phyloP scores from a whole-genome alignment of 2,797 vertebrate species.

The Liasis olivaceus region DNA sequence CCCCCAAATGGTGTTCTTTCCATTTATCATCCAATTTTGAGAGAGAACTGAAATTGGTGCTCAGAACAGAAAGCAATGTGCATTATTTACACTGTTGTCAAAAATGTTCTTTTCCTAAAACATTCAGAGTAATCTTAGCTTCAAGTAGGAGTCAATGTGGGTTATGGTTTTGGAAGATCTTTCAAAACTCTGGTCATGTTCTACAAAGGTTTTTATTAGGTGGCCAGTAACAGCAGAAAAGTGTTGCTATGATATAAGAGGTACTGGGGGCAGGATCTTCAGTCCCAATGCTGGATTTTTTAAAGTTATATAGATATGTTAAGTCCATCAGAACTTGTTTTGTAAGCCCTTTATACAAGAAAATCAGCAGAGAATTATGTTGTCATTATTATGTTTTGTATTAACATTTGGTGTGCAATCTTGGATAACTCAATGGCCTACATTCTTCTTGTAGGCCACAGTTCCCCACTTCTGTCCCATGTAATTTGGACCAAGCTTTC shows the following conservation, averaged over 20 bases:
- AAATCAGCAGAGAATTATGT: too few species aligned
- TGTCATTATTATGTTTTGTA: too few species aligned
- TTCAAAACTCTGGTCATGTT: background rate
- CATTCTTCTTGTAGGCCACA: too few species aligned
- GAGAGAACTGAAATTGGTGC: background rate
- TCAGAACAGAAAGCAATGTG: background rate
- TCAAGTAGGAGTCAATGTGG: background rate
- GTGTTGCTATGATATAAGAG: background rate
- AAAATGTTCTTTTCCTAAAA: background rate
- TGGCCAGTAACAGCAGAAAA: background rate
- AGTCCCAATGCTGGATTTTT: background rate
- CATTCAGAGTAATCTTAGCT: background rate
- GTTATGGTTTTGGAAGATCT: background rate
- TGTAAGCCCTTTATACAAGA: too few species aligned
- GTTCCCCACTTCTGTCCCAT: too few species aligned
- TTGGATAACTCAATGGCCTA: too few species aligned
- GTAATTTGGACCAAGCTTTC: too few species aligned
- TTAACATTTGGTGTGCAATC: too few species aligned
- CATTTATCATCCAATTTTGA: background rate
- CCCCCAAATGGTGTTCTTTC: background rate
- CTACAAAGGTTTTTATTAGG: background rate
- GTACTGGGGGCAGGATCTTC: background rate
- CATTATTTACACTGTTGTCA: background rate
- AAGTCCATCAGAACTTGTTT: too few species aligned
- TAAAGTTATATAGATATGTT: too few species aligned